Base-by-base conservation (phyloP, 2,113 vertebrate species). In the Eleginops maclovinus region DNA sequence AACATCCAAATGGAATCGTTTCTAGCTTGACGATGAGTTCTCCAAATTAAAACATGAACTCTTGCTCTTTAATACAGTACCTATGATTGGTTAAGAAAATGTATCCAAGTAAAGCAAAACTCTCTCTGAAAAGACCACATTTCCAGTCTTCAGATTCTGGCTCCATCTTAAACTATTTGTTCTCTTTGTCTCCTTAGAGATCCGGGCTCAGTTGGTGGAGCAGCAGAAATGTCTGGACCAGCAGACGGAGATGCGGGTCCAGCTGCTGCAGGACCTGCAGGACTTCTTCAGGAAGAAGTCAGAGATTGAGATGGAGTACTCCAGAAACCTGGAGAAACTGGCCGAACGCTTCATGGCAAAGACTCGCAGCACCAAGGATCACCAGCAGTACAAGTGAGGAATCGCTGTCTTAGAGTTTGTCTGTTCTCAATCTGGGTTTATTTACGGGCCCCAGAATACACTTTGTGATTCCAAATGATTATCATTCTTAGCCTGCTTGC, bases 271-370 rank as follows among this genome's bases (percentile, higher is more conserved):
- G 92, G 98, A 99, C 85, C 96, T 99, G 43, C 98, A 99, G 92
- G 98, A 99, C 90, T 99, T 99, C 94, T 99, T 99, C 94, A 95
- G 98, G 76, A 99, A 99, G 93, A 99, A 99, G 89, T 94, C 98
- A 0, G 98, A 99, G 93, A 99, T 99, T 76, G 98, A 99, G 92
- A 98, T 96, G 49, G 98, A 99, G 61, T 99, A 99, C 88, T 99
- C 98, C 44, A 95, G 98, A 62, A 99, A 98, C 89, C 86, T 99
- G 78, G 98, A 99, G 92, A 99, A 99, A 75, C 87, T 99, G 86
- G 98, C 98, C 0, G 98, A 99, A 71, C 97, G 98, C 77, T 99
- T 99, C 93, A 99, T 99, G 98, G 98, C 98, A 14, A 99, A 99
- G 94, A 99, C 98, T 11, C 96, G 98, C 90, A 99, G 98, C 91